These are phyloP conservation scores for Ricordea florida DNA, from an alignment of 92 coral and sea anemone species.

Conservation along the genomic window DNA sequence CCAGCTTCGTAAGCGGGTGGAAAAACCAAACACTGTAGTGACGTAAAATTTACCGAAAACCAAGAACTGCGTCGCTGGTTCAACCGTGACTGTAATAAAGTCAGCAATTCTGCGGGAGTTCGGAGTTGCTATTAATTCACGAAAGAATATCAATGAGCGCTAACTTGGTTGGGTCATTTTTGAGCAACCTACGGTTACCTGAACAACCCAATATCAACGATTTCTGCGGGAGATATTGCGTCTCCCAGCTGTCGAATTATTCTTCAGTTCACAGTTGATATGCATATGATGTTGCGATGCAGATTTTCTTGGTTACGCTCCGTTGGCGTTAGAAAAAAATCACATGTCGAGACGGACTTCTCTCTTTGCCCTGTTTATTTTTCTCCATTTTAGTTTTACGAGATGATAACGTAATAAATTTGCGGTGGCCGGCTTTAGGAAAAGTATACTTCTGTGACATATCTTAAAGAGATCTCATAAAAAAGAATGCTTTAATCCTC, in stretches of 20 bases:
- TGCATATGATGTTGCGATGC: background rate
- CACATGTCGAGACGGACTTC: background rate
- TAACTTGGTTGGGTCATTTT: constrained; percentile 18
- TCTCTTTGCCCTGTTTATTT: background rate
- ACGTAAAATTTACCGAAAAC: too few relatives aligned
- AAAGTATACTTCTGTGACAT: constrained; percentile 7
- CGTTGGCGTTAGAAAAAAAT: background rate
- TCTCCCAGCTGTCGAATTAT: constrained; percentile 33
- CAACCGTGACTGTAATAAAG: too few relatives aligned
- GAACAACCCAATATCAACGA: constrained; percentile 21
- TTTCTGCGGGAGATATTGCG: constrained; percentile 46
- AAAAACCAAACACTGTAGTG: too few relatives aligned
- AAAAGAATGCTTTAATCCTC: background rate
- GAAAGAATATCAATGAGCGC: too few relatives aligned
- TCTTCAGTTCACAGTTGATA: background rate
- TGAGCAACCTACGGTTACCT: background rate
- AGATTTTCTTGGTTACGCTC: background rate
- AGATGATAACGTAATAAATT: background rate
- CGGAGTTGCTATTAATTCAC: background rate
- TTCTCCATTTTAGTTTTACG: background rate
- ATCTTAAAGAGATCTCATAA: background rate
- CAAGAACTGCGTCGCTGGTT: too few relatives aligned
- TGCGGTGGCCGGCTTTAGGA: constrained; percentile 12
- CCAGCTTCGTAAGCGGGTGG: constrained; percentile 43
- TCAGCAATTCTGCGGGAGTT: too few relatives aligned